Evolutionary conservation across 2,888 invertebrate species (phyloP).

Genomic region (Orthonevra nobilis): DNA sequence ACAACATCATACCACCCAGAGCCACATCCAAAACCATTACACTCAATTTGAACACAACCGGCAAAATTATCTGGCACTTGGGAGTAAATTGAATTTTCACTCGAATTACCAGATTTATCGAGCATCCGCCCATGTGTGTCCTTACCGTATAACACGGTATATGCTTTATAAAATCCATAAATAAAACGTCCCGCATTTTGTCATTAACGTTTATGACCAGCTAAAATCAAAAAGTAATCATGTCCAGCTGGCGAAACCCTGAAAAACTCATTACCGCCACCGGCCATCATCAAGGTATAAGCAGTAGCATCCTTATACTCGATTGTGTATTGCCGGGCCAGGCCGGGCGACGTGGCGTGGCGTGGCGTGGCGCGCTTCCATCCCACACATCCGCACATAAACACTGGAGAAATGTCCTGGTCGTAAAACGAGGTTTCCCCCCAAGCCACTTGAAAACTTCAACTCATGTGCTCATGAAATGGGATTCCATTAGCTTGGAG

Average conservation of each 20-base stretch:
- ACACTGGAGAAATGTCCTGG: conserved; percentile 39
- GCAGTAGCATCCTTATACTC: too few species aligned
- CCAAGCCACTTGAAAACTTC: conserved; percentile 31
- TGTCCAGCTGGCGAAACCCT: conserved; percentile 65
- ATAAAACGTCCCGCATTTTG: conserved; percentile 46
- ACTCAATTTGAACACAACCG: too few species aligned
- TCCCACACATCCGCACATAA: conserved; percentile 7
- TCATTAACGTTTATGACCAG: conserved; percentile 65
- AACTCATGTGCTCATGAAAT: conserved; percentile 49
- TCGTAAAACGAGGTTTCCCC: conserved; percentile 33
- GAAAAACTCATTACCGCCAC: conserved; percentile 65
- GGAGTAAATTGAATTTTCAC: conserved; percentile 24
- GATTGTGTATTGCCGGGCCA: too few species aligned
- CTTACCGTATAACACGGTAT: background rate
- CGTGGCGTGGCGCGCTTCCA: too few species aligned
- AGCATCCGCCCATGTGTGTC: background rate
- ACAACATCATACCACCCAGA: too few species aligned
- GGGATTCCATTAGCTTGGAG: conserved; percentile 54
- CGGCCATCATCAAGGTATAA: conserved; percentile 40
- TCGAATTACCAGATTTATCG: conserved; percentile 30
- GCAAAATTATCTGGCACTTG: conserved; percentile 12
- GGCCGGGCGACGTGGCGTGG: too few species aligned
- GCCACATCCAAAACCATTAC: too few species aligned
- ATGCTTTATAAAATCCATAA: conserved; percentile 38
- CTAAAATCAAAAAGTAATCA: conserved; percentile 69